These are phyloP conservation scores for Limenitis camilla DNA, from an alignment of 2,888 invertebrate species.

Conservation along the genomic window DNA sequence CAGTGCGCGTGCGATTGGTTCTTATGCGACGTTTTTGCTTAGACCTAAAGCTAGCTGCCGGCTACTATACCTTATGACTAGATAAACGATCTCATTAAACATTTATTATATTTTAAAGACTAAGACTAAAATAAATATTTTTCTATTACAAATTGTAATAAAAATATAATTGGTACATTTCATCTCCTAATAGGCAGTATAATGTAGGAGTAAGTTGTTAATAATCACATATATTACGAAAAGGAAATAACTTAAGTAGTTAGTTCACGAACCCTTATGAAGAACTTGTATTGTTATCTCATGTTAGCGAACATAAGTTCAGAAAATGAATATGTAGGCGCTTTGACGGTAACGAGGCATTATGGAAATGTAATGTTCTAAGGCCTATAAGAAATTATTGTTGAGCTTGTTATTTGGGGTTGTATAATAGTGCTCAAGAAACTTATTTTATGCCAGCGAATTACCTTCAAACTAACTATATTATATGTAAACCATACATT, in stretches of 20 bases:
- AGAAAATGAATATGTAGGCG: slow-evolving; percentile 11
- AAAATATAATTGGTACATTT: slow-evolving; percentile 3
- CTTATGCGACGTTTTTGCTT: no score
- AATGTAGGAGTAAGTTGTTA: no score
- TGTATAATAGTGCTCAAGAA: background rate
- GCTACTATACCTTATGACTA: no score
- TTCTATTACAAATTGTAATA: no score
- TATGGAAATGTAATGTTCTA: slow-evolving; percentile 9
- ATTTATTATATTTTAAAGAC: no score
- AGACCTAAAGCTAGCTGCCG: no score
- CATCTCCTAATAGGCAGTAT: no score
- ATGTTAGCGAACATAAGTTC: slow-evolving; percentile 5
- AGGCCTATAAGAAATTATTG: slow-evolving; percentile 1
- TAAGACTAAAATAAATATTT: no score
- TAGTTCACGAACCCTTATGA: slow-evolving; percentile 14
- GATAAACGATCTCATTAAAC: no score
- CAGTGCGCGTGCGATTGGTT: no score
- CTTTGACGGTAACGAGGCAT: slow-evolving; percentile 11
- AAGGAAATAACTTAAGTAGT: slow-evolving; percentile 24
- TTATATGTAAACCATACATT: background rate
- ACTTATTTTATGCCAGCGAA: background rate
- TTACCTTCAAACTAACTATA: background rate
- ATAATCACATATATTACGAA: slow-evolving; percentile 7
- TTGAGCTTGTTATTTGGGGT: slow-evolving; percentile 1
- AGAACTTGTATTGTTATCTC: slow-evolving; percentile 18